Evolutionary conservation across 2,888 invertebrate species (phyloP), one percentile per base, ranked within the genome.

Genomic region (Orgyia antiqua): DNA sequence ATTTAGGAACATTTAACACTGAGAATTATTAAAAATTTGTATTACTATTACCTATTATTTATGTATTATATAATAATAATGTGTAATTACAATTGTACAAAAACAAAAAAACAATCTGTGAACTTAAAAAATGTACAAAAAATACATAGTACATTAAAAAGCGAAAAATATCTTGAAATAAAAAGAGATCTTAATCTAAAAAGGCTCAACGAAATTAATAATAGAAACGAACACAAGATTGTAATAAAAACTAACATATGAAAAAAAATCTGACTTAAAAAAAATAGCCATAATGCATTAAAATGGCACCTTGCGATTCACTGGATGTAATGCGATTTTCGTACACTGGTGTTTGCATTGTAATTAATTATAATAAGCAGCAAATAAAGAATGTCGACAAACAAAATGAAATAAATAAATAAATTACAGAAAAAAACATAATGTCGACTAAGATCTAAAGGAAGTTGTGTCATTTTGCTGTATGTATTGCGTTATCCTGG

Each of bases 1-100:
- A 79, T 84, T 82, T 84, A 84, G 84, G 84, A 84, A 84, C 84
- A 82, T 84, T 80, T 72, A 83, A 84, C 83, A 84, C 71, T 80
- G 80, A 82, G 80, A 82, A 73, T 76, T 77, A 75, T 75, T 75
- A 70, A 60, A 75, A 72, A 68, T 68, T 58, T 49, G 39, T 70
- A 72, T 70, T 66, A 69, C 70, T 80, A 75, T 77, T 72, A 71
- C 57, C 71, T 83, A 80, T 72, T 70, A 68, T 70, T 64, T 72
- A 68, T 68, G 64, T 66, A 53, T 68, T 69, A 67, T 65, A 65
- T 66, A 53, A 68, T 69, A 66, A 58, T 66, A 59, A 67, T 63
- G 65, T 71, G 67, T 71, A 68, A 68, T 72, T 72, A 77, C 70
- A 70, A 68, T 67, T 69, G 69, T 71, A 68, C 68, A 73, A 69